These are phyloP conservation scores for Dynastes hyllus DNA, from an alignment of 2,888 invertebrate species.

Conservation along the genomic window DNA sequence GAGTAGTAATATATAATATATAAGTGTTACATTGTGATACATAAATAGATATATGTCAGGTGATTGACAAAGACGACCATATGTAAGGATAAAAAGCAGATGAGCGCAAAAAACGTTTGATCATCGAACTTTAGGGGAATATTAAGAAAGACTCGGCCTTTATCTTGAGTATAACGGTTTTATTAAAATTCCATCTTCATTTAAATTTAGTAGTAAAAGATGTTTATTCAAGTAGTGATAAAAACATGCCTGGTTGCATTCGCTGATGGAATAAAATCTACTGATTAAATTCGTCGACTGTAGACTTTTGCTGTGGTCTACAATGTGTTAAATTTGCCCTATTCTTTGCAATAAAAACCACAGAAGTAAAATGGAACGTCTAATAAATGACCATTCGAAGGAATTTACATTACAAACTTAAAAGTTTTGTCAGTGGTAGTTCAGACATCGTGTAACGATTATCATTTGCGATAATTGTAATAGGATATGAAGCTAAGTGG, in stretches of 20 bases:
- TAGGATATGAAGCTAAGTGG: neutral
- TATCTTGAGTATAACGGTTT: neutral
- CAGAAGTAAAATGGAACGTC: too few species aligned
- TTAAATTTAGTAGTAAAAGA: neutral
- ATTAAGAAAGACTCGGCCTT: neutral
- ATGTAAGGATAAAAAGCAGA: neutral
- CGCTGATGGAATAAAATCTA: too few species aligned
- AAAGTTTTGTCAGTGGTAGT: neutral
- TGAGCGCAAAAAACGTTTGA: neutral
- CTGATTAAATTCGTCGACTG: too few species aligned
- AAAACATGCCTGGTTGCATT: too few species aligned
- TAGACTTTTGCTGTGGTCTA: too few species aligned
- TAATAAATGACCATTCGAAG: neutral
- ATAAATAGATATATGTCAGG: constrained; percentile 42
- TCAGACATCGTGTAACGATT: neutral
- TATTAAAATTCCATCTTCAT: neutral
- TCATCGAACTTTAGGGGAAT: neutral
- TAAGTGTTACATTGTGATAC: constrained; percentile 48
- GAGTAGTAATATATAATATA: constrained; percentile 37
- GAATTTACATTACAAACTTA: neutral
- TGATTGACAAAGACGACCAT: constrained; percentile 13
- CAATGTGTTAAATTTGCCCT: too few species aligned
- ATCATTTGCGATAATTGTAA: neutral
- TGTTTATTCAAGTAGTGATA: too few species aligned
- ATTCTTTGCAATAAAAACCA: too few species aligned